Evolutionary conservation across 2,113 vertebrate genomes (phyloP), one percentile per base, ranked within the genome.

Genomic region (Propithecus coquereli): DNA sequence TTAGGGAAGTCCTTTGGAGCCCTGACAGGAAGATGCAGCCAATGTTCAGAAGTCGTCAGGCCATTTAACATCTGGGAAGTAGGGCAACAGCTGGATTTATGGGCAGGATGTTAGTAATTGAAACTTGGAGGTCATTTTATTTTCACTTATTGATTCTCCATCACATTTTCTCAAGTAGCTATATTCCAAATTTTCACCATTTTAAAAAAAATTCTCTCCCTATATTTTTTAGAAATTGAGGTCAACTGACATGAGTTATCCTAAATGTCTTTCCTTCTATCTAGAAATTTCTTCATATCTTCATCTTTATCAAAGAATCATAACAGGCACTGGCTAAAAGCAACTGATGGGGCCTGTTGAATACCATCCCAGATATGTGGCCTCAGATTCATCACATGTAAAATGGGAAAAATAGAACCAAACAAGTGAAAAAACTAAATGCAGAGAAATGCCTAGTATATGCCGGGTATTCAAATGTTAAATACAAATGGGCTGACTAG

Each of bases 121-220:
- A 90, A 63, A 43, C 37, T 30, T 34, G 79, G 84, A 89, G 30
- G 20, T 77, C 27, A 52, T 74, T 91, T 86, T 90, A 73, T 90
- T 92, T 82, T 94, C 30, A 79, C 4, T 65, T 92, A 30, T 3
- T 54, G 43, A 57, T n/a, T 86, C 80, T 40, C 10, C 1, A 3
- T 88, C 76, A 43, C 34, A 85, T 87, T 96, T 95, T 96, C 54
- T 92, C 59, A 94, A 92, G 65, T 80, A 85, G 40, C 30, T 91
- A 1, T 66, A 45, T 71, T 70, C 52, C 57, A 94, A 32, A 50
- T 66, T 76, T 91, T 94, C 30, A 73, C 79, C 37, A 61, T 61
- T 71, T 71, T 27, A 18, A 76, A 10, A 43, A 71, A 70, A 71
- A 71, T 83, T 66, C 37, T 79, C 45, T 77, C 23, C 52, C 3